These are phyloP conservation scores for Rhinogobio ventralis DNA, from an alignment of 2,797 vertebrate genomes.

Conservation along the genomic window DNA sequence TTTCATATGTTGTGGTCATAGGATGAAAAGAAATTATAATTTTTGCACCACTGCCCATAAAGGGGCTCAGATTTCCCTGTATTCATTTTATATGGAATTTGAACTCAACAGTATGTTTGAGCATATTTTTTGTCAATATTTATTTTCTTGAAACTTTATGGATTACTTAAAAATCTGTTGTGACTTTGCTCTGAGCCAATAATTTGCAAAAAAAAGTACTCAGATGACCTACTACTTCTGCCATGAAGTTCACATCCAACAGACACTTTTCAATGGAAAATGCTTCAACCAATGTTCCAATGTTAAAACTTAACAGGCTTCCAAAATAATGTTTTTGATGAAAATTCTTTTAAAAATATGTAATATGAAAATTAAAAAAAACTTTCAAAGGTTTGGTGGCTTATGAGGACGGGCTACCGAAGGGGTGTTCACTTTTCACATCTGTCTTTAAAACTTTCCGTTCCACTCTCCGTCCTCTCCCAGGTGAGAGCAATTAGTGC, in stretches of 20 bases:
- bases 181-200: not conserved
- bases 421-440: slow-evolving; percentile 49
- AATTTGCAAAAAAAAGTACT: not conserved
- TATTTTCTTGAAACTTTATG: not conserved
- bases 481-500: slow-evolving; percentile 60
- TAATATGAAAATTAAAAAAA: not conserved
- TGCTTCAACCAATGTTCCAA: too few relatives aligned
- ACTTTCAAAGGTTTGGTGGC: not conserved
- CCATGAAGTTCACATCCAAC: not conserved
- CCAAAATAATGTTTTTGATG: not conserved
- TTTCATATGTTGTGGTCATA: not conserved
- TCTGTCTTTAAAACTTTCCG: slow-evolving; percentile 63
- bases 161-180: not conserved
- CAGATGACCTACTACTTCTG: not conserved
- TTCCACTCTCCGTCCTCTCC: slow-evolving; percentile 50
- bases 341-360: not conserved
- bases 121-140: not conserved
- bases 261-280: too few relatives aligned
- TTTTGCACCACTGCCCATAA: not conserved
- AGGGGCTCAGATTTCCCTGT: not conserved
- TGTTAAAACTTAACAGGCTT: not conserved
- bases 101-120: not conserved
- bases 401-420: slow-evolving; percentile 42
- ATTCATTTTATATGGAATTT: not conserved
- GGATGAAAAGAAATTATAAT: too few relatives aligned